These are phyloP conservation scores for Pipra filicauda DNA, from an alignment of 2,113 vertebrate genomes.

Conservation along the genomic window DNA sequence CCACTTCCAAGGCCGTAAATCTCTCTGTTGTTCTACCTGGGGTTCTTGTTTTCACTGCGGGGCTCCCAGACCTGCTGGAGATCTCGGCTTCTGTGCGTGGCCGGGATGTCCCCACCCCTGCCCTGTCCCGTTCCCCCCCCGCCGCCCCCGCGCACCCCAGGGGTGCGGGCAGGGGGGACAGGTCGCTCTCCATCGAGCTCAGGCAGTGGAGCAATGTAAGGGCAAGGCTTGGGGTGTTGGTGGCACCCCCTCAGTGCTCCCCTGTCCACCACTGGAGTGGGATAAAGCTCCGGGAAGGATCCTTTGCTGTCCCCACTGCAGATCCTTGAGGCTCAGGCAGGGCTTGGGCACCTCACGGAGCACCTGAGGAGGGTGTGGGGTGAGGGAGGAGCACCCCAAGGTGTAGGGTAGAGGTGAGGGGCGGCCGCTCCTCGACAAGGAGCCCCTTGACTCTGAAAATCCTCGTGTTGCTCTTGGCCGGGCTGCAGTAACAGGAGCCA, in stretches of 20 bases:
- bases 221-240: background rate
- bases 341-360: background rate
- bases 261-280: fast-evolving
- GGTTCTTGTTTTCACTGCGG: conserved; percentile 11
- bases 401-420: background rate
- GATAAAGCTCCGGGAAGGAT: background rate
- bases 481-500: background rate
- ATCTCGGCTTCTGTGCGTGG: background rate
- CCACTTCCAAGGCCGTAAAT: conserved; percentile 45
- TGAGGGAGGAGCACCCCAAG: background rate
- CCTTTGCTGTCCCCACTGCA: background rate
- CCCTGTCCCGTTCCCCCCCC: background rate
- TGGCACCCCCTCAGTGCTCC: too few species aligned
- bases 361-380: background rate
- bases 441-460: conserved; percentile 10
- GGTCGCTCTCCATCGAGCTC: too few species aligned
- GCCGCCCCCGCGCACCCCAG: fast-evolving
- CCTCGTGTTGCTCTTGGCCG: conserved; percentile 39
- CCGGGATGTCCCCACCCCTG: background rate
- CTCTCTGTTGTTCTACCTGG: conserved; percentile 20
- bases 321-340: background rate
- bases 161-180: fast-evolving
- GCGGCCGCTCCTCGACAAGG: background rate
- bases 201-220: background rate
- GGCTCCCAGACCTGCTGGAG: conserved; percentile 15